A percentile compares a stretch with the other conserved stretches of the same genome.
These are phyloP conservation scores for Hylyphantes graminicola DNA, from an alignment of 1,140 invertebrate genomes.

Conservation along the genomic window DNA sequence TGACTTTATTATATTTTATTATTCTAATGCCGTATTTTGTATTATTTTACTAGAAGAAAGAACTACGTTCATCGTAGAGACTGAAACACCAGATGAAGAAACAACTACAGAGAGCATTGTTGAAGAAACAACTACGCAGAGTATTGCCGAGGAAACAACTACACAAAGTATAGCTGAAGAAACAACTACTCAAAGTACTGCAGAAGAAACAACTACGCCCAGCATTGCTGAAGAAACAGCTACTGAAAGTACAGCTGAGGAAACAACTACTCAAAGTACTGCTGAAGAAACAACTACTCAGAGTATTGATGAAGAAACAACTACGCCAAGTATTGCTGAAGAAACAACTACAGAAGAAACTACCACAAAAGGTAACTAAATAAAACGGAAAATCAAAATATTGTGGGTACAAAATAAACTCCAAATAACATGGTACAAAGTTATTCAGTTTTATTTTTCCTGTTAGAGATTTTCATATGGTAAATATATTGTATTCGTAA, in stretches of 20 bases:
- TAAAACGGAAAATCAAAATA: neutral
- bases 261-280: neutral
- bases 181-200: neutral
- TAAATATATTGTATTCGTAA: too few species aligned
- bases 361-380: neutral
- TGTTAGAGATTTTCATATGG: too few species aligned
- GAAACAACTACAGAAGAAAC: neutral
- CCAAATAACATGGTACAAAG: too few species aligned
- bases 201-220: neutral
- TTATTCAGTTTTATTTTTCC: too few species aligned
- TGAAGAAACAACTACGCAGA: neutral
- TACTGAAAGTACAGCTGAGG: neutral
- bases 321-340: neutral
- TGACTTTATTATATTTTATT: too few species aligned
- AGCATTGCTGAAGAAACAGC: neutral
- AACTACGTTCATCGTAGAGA: neutral
- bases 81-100: neutral
- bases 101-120: neutral
- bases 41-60: neutral
- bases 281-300: neutral
- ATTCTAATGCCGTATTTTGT: neutral
- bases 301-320: neutral
- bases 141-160: neutral
- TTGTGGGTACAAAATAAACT: too few species aligned
- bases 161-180: neutral